Base-by-base conservation (phyloP, 2,797 vertebrate genomes). In the Gorsachius magnificus region DNA sequence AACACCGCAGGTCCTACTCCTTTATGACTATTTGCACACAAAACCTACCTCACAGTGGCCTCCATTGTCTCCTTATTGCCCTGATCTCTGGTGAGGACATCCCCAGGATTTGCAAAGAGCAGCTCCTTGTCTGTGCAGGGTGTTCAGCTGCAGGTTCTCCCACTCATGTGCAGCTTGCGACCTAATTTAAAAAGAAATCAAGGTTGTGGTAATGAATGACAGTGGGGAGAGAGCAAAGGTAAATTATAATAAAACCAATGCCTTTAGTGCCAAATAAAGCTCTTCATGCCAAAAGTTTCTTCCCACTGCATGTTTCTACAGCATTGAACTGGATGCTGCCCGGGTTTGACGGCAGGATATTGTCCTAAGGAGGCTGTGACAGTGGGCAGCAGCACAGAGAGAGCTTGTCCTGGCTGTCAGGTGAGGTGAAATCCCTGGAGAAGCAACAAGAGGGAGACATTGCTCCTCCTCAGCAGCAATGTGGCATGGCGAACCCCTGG, bases 121-220 rank as follows among this genome's bases (percentile, higher is more conserved):
- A 76, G 53, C 33, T 56, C 38, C 45, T 75, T 64, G 14, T 51
- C 57, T 90, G 33, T 35, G 35, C 58, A 84, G 17, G 13, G 13
- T 50, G 13, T 48, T 58, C 48, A 81, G 29, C 29, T 71, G 33
- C 15, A 90, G 38, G 17, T n/a, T 86, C 35, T 66, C 33, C 31
- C 22, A 31, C 6, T 43, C 38, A 35, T 31, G 43, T n/a, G 31
- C n/a, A 70, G 16, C 41, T 72, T 79, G 45, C 35, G 70, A 48
- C 33, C 20, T 41, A 48, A 45, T 74, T 84, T 79, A 21, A 68
- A 74, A 81, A 70, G 56, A 87, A 89, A 46, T 53, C 5, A 3
- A 60, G 9, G 4, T 63, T 43, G 18, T 51, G 79, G 29, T 8
- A 76, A 82, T 24, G 35, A 84, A 77, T 0, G 0, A 24, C 9